A percentile compares a stretch with the other conserved stretches of the same genome.
Evolutionary conservation across 2,113 vertebrate genomes (phyloP).

Genomic region (Martes martes): DNA sequence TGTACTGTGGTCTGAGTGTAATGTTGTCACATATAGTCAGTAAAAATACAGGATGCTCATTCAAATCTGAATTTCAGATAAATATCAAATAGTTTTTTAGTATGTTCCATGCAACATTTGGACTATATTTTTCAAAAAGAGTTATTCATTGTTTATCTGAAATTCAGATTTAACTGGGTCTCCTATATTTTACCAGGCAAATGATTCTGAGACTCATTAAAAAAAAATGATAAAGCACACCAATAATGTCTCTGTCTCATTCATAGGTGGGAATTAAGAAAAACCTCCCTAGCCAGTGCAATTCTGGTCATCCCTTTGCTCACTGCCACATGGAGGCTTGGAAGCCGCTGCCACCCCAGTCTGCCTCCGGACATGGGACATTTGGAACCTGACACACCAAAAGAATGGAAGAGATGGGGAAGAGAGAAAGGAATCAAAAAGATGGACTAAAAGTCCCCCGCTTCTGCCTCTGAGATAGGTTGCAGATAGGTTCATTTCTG

Average conservation of each 20-base stretch:
- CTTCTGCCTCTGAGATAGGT: neutral
- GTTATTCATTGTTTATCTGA: neutral
- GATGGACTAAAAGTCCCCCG: neutral
- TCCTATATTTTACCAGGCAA: neutral
- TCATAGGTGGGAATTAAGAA: neutral
- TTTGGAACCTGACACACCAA: neutral
- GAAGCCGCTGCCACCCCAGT: neutral
- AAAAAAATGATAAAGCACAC: neutral
- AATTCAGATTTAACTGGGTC: neutral
- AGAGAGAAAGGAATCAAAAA: neutral
- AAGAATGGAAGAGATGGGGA: neutral
- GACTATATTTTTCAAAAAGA: neutral
- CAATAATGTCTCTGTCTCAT: neutral
- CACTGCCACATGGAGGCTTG: neutral
- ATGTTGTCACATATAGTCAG: neutral
- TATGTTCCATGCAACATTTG: neutral
- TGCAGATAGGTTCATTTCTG: neutral
- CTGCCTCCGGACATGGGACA: slow-evolving; percentile 18
- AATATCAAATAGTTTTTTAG: neutral
- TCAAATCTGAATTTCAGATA: slow-evolving; percentile 5
- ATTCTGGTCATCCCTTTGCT: neutral
- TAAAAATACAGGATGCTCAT: neutral
- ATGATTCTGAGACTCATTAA: neutral
- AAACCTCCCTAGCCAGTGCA: neutral
- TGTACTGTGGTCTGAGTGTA: neutral